Conservation (phyloP, 2,113 vertebrate genomes). For the Arizona elegans region DNA sequence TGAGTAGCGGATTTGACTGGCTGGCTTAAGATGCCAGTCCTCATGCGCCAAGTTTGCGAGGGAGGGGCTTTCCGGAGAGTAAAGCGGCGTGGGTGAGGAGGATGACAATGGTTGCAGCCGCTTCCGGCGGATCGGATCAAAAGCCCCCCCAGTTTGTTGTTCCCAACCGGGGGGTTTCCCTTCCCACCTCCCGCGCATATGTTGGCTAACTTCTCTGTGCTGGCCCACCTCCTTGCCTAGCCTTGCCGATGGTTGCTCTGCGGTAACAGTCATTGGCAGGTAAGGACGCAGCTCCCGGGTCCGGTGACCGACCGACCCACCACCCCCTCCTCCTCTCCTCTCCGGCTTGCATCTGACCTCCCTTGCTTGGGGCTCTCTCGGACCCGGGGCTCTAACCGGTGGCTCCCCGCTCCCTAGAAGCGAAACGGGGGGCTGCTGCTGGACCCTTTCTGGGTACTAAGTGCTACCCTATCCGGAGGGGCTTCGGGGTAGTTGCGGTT, state of each 20-base stretch:
- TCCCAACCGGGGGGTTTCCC: not conserved
- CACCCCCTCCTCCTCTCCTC: not conserved
- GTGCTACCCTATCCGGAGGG: not conserved
- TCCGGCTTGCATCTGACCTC: not conserved
- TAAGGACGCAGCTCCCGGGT: not conserved
- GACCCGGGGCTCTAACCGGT: not conserved
- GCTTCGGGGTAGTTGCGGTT: not conserved
- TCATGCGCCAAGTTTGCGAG: not conserved
- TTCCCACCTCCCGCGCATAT: not conserved
- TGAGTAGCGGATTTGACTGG: constrained; percentile 24
- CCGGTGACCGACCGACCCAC: not conserved
- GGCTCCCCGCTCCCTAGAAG: not conserved
- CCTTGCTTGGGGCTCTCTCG: not conserved
- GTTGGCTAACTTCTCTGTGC: not conserved
- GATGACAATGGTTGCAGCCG: not conserved
- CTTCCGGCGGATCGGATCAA: not conserved
- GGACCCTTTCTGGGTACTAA: not conserved
- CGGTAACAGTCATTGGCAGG: not conserved
- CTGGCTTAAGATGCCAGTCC: constrained; percentile 20
- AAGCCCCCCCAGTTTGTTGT: not conserved
- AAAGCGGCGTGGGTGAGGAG: not conserved
- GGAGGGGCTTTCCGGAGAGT: not conserved
- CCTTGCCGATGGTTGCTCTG: not conserved
- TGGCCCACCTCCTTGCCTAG: not conserved
- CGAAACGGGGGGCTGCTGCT: not conserved